Evolutionary conservation across 2,888 invertebrate genomes (phyloP).

Genomic region (Agrenia bidenticulata): DNA sequence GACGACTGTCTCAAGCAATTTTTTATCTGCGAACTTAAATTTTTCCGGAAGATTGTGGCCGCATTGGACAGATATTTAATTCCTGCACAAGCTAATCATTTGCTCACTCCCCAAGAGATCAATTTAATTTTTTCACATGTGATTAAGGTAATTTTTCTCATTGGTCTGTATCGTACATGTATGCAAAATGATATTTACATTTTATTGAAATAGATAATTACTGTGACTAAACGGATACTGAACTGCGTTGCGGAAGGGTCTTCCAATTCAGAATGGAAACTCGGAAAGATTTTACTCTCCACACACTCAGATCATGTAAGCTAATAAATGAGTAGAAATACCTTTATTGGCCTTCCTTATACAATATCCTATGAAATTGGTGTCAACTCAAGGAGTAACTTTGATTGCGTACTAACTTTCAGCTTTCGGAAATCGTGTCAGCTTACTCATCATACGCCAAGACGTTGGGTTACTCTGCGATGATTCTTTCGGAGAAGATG

Average conservation of each 20-base stretch:
- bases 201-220: slow-evolving; percentile 43
- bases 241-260: slow-evolving; percentile 50
- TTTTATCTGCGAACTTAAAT: slow-evolving; percentile 51
- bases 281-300: slow-evolving; percentile 45
- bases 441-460: slow-evolving; percentile 48
- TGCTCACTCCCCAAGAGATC: slow-evolving; percentile 51
- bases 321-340: background rate
- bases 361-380: no score
- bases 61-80: slow-evolving; percentile 44
- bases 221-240: slow-evolving; percentile 51
- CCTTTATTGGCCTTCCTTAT: no score
- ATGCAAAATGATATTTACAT: background rate
- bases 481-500: slow-evolving; percentile 51
- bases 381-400: no score
- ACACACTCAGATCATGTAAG: slow-evolving; percentile 52
- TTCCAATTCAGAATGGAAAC: slow-evolving; percentile 42
- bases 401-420: background rate
- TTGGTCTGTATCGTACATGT: background rate
- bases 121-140: slow-evolving; percentile 51
- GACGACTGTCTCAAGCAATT: slow-evolving; percentile 49
- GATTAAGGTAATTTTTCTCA: slow-evolving; percentile 43
- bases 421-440: slow-evolving; percentile 47
- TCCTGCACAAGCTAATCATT: slow-evolving; percentile 50
- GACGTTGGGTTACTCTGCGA: slow-evolving; percentile 42
- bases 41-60: slow-evolving; percentile 50